Evolutionary conservation across 2,113 vertebrate genomes (phyloP).

Genomic region (Seriola quinqueradiata): DNA sequence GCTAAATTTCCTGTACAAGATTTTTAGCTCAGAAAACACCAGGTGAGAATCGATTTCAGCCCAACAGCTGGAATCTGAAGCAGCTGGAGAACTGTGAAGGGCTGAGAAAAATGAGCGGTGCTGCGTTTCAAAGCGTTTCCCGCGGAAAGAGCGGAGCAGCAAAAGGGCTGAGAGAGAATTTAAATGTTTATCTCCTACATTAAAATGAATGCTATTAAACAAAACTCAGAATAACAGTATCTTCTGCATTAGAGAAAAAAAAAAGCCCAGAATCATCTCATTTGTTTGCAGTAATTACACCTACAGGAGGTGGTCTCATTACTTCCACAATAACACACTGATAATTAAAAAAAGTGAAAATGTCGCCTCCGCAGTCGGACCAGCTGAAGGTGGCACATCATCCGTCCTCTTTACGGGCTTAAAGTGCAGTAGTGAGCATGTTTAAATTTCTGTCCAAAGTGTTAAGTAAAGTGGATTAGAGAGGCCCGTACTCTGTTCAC

Average conservation of each 20-base stretch:
- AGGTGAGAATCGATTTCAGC: slow-evolving; percentile 40
- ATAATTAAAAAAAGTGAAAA: slow-evolving; percentile 48
- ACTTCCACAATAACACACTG: slow-evolving; percentile 53
- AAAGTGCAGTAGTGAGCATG: slow-evolving; percentile 36
- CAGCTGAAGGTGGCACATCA: slow-evolving; percentile 36
- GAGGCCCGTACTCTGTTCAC: slow-evolving; percentile 45
- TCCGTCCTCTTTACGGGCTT: slow-evolving; percentile 36
- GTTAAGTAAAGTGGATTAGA: slow-evolving; percentile 64
- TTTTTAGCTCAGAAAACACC: slow-evolving; percentile 22
- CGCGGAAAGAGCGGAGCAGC: not conserved
- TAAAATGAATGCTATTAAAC: slow-evolving; percentile 21
- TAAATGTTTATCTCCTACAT: slow-evolving; percentile 1
- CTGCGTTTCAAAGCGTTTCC: not conserved
- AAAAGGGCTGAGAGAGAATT: not conserved
- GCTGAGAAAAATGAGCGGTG: slow-evolving; percentile 1
- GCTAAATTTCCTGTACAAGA: slow-evolving; percentile 16
- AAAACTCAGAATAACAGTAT: not conserved
- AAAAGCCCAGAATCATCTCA: slow-evolving; percentile 10
- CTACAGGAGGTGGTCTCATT: slow-evolving; percentile 49
- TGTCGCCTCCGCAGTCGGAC: slow-evolving; percentile 16
- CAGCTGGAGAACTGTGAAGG: not conserved
- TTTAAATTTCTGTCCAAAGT: slow-evolving; percentile 57
- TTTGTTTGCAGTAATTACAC: slow-evolving; percentile 64
- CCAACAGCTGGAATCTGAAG: slow-evolving; percentile 34
- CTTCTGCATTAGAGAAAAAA: slow-evolving; percentile 4